Conservation (phyloP, 1,140 invertebrate species). For the Hyposmocoma kahamanoa region DNA sequence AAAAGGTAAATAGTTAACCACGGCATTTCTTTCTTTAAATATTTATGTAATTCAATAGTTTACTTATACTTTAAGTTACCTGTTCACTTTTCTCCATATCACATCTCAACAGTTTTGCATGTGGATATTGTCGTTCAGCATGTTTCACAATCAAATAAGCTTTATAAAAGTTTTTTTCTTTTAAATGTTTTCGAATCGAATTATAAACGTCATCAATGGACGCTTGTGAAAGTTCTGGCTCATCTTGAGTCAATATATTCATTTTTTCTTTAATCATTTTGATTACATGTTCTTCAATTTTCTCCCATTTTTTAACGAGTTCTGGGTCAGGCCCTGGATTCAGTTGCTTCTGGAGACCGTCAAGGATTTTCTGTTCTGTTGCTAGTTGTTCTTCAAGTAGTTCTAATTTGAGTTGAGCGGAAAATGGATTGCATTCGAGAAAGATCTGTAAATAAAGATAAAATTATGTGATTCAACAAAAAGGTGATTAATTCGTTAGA, state of each 20-base stretch:
- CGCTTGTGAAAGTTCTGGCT: conserved; percentile 56
- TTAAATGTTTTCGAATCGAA: conserved; percentile 49
- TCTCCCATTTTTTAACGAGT: conserved; percentile 59
- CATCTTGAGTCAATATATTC: conserved; percentile 60
- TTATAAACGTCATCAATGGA: conserved; percentile 60
- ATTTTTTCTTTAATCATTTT: conserved; percentile 56
- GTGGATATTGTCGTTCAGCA: conserved; percentile 60
- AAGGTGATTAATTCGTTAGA: too few species aligned
- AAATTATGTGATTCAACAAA: not conserved
- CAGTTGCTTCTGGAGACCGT: conserved; percentile 74
- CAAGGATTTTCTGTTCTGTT: conserved; percentile 75
- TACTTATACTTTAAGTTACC: conserved; percentile 25
- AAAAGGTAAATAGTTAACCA: not conserved
- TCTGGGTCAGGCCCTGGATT: conserved; percentile 59
- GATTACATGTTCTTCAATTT: conserved; percentile 54
- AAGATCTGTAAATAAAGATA: conserved; percentile 68
- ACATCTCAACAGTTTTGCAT: conserved; percentile 60
- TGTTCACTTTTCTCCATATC: conserved; percentile 69
- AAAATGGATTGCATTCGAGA: conserved; percentile 86
- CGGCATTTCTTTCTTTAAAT: too few species aligned
- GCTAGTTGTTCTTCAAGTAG: conserved; percentile 75
- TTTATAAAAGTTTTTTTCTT: conserved; percentile 60
- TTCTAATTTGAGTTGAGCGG: conserved; percentile 75
- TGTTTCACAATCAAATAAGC: conserved; percentile 65
- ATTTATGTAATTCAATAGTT: not conserved